phyloP scores from a whole-genome alignment of 2,888 invertebrate species.

The Chrysina gloriosa region DNA sequence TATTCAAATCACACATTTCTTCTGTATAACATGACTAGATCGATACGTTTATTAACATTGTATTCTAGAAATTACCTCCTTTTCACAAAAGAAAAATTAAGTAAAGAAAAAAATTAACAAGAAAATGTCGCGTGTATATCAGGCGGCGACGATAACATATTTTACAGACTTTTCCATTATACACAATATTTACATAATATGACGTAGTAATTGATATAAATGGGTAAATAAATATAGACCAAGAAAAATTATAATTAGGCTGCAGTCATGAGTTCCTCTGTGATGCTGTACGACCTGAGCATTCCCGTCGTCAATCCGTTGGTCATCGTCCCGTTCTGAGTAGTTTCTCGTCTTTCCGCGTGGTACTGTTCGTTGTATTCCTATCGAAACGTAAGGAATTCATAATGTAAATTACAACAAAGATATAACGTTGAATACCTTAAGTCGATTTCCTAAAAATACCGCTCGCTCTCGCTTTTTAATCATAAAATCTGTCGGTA shows the following conservation, averaged over 20 bases:
- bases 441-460: conserved; percentile 85
- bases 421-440: conserved; percentile 66
- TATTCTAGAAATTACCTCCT: conserved; percentile 10
- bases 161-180: conserved; percentile 27
- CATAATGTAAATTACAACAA: neutral
- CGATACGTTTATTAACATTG: conserved; percentile 14
- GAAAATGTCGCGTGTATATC: conserved; percentile 5
- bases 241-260: conserved; percentile 28
- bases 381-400: conserved; percentile 62
- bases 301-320: conserved; percentile 69
- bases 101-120: conserved; percentile 25
- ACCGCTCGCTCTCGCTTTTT: conserved; percentile 89
- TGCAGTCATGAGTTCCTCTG: conserved; percentile 80
- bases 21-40: conserved; percentile 38
- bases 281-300: conserved; percentile 84
- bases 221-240: conserved; percentile 11
- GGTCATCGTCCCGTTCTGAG: conserved; percentile 65
- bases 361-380: conserved; percentile 87
- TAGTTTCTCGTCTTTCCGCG: conserved; percentile 73
- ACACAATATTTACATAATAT: conserved; percentile 41
- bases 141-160: conserved; percentile 20
- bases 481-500: conserved; percentile 92
- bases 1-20: conserved; percentile 28
- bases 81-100: conserved; percentile 28
- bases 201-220: conserved; percentile 13